Base-by-base conservation (phyloP, 2,888 invertebrate genomes). In the Noctua pronuba region DNA sequence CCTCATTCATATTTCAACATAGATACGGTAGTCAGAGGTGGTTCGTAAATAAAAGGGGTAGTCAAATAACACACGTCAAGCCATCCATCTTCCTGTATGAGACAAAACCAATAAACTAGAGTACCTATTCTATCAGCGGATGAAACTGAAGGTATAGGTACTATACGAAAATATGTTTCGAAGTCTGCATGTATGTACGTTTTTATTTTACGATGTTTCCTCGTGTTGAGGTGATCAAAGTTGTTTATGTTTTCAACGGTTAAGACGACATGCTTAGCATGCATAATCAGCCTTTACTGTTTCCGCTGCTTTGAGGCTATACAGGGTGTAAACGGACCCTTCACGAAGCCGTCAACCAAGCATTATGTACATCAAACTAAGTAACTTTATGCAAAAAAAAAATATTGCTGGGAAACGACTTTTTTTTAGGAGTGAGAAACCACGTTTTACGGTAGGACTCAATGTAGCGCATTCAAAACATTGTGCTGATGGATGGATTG, bases 51-150 rank as follows among this genome's bases (percentile, higher is more conserved):
- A 85, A 85, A 86, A 78, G 44, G 49, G 66, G 60, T 74, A 85
- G 87, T 86, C 87, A 87, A 85, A 78, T 84, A 84, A 78, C 66
- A 81, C 75, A 86, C 64, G 76, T 69, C 68, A 65, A 81, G 44
- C 38, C 58, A 87, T 82, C 79, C 83, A 74, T 86, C 83, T 83
- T 77, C 55, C 21, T 46, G 24, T 83, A 83, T 85, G 76, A 87
- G 72, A 74, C 74, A 85, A 87, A 79, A 87, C 83, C 88, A 86
- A 87, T 86, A 86, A 87, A 79, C 75, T 87, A 79, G 86, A 86
- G 85, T 87, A 83, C 69, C 68, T 76, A 87, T 76, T 87, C 83
- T 79, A 85, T 79, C 88, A 79, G 72, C 73, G 65, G 78, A 85
- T 81, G 84, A 84, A 75, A 83, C 24, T 80, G 65, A 65, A 44